Base-by-base conservation (phyloP, 37 sponge, comb jelly and placozoan genomes). In the Amphimedon queenslandica region DNA sequence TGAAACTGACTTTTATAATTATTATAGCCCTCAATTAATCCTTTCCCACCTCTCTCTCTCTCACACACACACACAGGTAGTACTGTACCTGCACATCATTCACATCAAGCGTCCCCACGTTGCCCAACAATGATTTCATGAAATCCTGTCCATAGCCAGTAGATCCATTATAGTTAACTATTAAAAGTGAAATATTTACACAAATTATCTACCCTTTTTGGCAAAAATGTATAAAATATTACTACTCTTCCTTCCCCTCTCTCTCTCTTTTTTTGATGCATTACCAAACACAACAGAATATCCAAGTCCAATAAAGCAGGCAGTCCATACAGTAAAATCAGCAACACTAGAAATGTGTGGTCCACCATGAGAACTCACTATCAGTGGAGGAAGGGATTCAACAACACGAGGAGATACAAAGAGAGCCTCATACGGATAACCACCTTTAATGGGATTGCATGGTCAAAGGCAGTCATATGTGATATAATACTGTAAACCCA, bases 101-200 rank as follows among this genome's bases (percentile, higher is more conserved):
- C 38, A 98, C 95, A 65, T 98, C 99, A 39, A 82, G 82, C 0
- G 78, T 83, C 6, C 99, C 99, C 39, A 89, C 81, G 23, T 86
- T 82, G 28, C 99, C 99, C 0, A 66, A 75, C 28, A 98, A 83
- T 70, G 80, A 66, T 27, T 78, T 31, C 0, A 98, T 70, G 25
- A 61, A 63, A 18, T 80, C 82, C 53, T 86, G 75, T 11, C 99
- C 95, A 80, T 82, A 94, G 5, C 99, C 99, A 37, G 47, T 23
- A 21, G 95, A 89, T 0, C 99, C 99, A 32, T 92, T 74, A 77
- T 88, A 98, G 93, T 98, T 98, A n/a, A 91, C 86, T 90, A 38
- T 23, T 77, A 28, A 32, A 55, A 2, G n/a, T n/a, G n/a, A n/a
- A n/a, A n/a, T n/a, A n/a, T n/a, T n/a, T n/a, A n/a, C n/a, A n/a